A percentile compares a stretch with the other conserved stretches of the same genome.
phyloP scores from a whole-genome alignment of 1,140 invertebrate genomes.

The Magallana gigas region DNA sequence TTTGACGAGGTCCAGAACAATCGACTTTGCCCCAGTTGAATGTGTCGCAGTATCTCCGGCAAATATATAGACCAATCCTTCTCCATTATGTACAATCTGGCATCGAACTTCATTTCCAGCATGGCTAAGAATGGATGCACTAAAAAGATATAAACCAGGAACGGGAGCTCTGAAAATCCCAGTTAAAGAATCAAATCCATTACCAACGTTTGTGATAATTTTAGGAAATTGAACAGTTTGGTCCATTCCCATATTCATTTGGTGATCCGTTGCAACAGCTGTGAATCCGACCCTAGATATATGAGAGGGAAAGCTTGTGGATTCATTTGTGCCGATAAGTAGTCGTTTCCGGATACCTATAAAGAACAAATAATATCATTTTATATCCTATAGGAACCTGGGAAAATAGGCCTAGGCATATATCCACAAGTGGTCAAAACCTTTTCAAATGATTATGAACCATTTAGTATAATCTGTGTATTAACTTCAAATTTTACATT shows the following conservation, averaged over 20 bases:
- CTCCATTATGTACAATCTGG: neutral
- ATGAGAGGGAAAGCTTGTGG: neutral
- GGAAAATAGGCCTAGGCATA: too few species aligned
- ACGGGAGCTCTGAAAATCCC: conserved; percentile 40
- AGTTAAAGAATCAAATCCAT: conserved; percentile 38
- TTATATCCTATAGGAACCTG: too few species aligned
- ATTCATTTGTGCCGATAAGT: neutral
- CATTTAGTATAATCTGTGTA: too few species aligned
- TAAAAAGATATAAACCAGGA: conserved; percentile 35
- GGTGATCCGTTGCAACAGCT: neutral
- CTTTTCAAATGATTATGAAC: too few species aligned
- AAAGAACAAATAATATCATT: too few species aligned
- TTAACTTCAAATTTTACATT: too few species aligned
- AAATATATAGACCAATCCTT: neutral
- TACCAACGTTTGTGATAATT: conserved; percentile 28
- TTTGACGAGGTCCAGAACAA: neutral
- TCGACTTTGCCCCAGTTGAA: neutral
- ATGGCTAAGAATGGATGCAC: conserved; percentile 17
- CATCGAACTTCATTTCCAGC: neutral
- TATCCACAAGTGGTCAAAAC: too few species aligned
- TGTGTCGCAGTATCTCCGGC: neutral
- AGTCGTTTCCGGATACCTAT: neutral
- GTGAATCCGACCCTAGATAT: neutral
- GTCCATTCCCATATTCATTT: neutral
- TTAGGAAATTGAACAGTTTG: conserved; percentile 33